These are phyloP conservation scores for Conus ventricosus DNA, from an alignment of 1,140 invertebrate genomes.

Conservation along the genomic window DNA sequence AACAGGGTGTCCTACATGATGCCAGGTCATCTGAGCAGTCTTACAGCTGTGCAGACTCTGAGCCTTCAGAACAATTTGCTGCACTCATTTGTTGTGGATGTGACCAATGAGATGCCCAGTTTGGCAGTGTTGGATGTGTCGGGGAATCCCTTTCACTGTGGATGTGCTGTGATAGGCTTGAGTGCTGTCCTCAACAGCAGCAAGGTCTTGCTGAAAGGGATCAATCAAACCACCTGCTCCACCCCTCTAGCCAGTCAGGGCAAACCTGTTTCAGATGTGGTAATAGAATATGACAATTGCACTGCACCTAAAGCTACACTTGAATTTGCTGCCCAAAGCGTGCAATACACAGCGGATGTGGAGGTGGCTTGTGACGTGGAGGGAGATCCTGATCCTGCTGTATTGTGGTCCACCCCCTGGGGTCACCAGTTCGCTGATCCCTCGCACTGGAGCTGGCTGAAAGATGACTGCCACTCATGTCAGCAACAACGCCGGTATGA, in stretches of 20 bases:
- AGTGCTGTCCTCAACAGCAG: background rate
- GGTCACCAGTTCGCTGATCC: constrained; percentile 55
- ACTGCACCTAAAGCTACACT: constrained; percentile 41
- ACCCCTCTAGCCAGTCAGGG: constrained; percentile 42
- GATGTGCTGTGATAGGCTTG: constrained; percentile 54
- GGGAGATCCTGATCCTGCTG: constrained; percentile 51
- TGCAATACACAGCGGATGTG: constrained; percentile 40
- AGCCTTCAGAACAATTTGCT: constrained; percentile 51
- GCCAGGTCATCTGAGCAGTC: constrained; percentile 33
- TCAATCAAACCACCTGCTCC: constrained; percentile 45
- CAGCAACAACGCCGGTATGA: constrained; percentile 34
- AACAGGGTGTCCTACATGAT: constrained; percentile 50
- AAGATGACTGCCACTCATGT: constrained; percentile 27
- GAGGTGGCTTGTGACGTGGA: constrained; percentile 51
- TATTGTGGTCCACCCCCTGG: constrained; percentile 66
- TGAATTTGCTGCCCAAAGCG: constrained; percentile 28
- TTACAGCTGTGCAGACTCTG: constrained; percentile 41
- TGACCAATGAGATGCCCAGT: constrained; percentile 31
- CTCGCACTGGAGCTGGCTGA: constrained; percentile 29
- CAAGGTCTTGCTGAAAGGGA: background rate
- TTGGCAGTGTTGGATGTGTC: constrained; percentile 51
- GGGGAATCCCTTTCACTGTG: constrained; percentile 66
- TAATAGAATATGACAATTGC: constrained; percentile 47
- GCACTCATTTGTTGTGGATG: constrained; percentile 36
- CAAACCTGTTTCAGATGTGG: constrained; percentile 45